Conservation (phyloP, 2,888 invertebrate genomes). For the Autographa pulchrina region DNA sequence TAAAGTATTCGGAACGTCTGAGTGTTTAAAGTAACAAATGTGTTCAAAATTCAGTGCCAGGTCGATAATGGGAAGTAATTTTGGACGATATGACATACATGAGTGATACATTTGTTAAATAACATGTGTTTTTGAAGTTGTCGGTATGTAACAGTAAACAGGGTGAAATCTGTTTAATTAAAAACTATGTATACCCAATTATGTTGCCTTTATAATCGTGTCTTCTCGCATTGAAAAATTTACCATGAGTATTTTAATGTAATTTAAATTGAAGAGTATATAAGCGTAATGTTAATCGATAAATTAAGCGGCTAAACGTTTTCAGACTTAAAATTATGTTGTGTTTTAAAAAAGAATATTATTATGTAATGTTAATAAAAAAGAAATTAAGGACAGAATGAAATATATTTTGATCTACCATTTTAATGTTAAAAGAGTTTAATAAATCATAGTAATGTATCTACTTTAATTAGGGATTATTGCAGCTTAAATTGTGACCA, state of each 20-base stretch:
- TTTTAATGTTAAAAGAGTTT: slow-evolving; percentile 43
- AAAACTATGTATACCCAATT: slow-evolving; percentile 48
- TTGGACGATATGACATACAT: slow-evolving; percentile 64
- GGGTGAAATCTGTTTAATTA: slow-evolving; percentile 61
- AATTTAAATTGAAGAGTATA: slow-evolving; percentile 41
- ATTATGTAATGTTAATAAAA: slow-evolving; percentile 6
- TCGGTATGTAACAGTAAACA: slow-evolving; percentile 50
- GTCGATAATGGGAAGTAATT: slow-evolving; percentile 56
- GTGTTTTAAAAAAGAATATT: slow-evolving; percentile 11
- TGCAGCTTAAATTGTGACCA: slow-evolving; percentile 40
- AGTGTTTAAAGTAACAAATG: slow-evolving; percentile 64
- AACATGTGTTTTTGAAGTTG: slow-evolving; percentile 22
- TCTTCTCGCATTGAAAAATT: slow-evolving; percentile 53
- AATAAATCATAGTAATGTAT: slow-evolving; percentile 19
- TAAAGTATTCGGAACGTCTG: slow-evolving; percentile 53
- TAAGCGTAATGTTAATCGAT: slow-evolving; percentile 35
- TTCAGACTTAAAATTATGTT: slow-evolving; percentile 27
- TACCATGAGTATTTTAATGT: slow-evolving; percentile 56
- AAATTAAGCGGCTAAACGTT: slow-evolving; percentile 42
- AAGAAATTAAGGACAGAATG: slow-evolving; percentile 27
- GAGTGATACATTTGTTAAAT: slow-evolving; percentile 54
- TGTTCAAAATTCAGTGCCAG: slow-evolving; percentile 80
- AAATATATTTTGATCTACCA: slow-evolving; percentile 21
- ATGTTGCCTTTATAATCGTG: slow-evolving; percentile 60
- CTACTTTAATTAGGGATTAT: slow-evolving; percentile 40